phyloP scores from a whole-genome alignment of 2,113 vertebrate species.

The Chloebia gouldiae region DNA sequence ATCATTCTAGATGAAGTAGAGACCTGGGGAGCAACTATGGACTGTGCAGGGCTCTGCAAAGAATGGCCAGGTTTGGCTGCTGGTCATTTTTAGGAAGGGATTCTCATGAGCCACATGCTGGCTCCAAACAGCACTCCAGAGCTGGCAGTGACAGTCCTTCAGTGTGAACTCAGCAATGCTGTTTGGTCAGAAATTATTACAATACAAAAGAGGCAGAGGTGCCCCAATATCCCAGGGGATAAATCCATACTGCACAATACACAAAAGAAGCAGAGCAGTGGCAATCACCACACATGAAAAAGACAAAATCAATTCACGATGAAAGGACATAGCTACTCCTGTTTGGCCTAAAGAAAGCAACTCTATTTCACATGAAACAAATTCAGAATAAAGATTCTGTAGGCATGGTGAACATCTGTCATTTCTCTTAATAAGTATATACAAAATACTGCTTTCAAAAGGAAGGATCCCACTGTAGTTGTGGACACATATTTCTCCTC shows the following conservation, averaged over 20 bases:
- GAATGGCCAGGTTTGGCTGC: neutral
- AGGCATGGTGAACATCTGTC: neutral
- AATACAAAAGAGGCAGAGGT: neutral
- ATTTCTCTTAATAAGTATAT: neutral
- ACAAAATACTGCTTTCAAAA: slow-evolving; percentile 19
- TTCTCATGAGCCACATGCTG: neutral
- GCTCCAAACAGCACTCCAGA: neutral
- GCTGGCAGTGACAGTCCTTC: neutral
- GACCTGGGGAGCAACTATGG: neutral
- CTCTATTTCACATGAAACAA: neutral
- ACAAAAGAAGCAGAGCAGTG: neutral
- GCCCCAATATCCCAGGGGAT: neutral
- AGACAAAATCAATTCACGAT: slow-evolving; percentile 16
- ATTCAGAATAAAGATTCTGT: slow-evolving; percentile 16
- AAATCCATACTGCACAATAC: neutral
- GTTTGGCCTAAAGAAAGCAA: slow-evolving; percentile 20
- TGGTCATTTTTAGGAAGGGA: neutral
- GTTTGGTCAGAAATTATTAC: neutral
- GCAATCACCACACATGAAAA: neutral
- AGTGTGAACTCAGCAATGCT: neutral
- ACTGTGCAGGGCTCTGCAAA: neutral
- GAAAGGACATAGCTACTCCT: neutral
- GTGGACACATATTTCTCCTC: slow-evolving; percentile 7
- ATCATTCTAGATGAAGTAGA: neutral
- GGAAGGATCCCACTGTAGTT: neutral